Percentiles rank a stretch among this genome's conserved stretches.
These are phyloP conservation scores for Chlorodrepanis virens DNA, from an alignment of 2,113 vertebrate genomes.

Conservation along the genomic window DNA sequence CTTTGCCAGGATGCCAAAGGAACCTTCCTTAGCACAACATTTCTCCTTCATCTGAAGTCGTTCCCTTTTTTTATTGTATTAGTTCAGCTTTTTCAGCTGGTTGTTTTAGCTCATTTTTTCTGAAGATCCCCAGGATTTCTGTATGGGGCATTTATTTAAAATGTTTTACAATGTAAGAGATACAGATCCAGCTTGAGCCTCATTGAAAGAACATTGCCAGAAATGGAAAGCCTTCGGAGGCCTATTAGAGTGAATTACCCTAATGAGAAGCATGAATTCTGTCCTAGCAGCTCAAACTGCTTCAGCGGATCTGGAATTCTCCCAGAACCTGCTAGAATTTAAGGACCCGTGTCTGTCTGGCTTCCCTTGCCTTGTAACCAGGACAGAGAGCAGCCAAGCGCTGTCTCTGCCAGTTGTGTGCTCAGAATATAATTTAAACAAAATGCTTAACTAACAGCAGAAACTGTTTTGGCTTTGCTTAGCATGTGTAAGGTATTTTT, in stretches of 20 bases:
- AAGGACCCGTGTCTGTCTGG: background rate
- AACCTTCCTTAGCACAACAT: background rate
- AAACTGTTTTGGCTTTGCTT: background rate
- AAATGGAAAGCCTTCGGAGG: constrained; percentile 26
- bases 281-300: constrained; percentile 37
- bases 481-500: background rate
- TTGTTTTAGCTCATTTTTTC: background rate
- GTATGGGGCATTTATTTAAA: background rate
- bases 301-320: constrained; percentile 19
- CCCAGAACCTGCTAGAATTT: constrained; percentile 13
- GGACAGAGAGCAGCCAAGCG: background rate
- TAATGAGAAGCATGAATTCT: constrained; percentile 32
- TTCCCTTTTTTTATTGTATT: background rate
- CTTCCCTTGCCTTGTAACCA: background rate
- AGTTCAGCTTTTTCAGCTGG: background rate
- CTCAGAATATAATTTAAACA: background rate
- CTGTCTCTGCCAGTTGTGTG: background rate
- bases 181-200: constrained; percentile 44
- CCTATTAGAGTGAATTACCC: constrained; percentile 44
- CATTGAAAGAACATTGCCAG: constrained; percentile 50
- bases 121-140: background rate
- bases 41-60: background rate
- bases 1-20: background rate
- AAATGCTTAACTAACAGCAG: background rate
- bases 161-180: constrained; percentile 4